Base-by-base conservation (phyloP, 2,113 vertebrate genomes). In the Mola mola region DNA sequence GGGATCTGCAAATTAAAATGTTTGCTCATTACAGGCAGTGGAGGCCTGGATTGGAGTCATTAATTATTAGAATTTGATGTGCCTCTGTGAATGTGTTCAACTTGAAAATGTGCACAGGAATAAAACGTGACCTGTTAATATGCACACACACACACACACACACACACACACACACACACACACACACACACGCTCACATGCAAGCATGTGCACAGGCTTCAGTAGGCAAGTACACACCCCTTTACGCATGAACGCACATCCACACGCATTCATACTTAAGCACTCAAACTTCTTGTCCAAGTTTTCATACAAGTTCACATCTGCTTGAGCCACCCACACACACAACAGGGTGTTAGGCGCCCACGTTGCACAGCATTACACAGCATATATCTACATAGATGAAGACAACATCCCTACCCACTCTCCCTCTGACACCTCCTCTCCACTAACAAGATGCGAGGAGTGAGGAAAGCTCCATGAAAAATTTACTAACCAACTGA, bases 401-500 rank as follows among this genome's bases (percentile, higher is more conserved):
- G 72, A 83, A 81, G 78, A 82, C 60, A 85, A 52, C 65, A 77
- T 72, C 56, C 48, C 63, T 49, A 52, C 75, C 72, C 66, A 47
- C 71, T 42, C 73, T 63, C 63, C 38, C 29, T 75, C 69, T 50
- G 60, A 82, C 80, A 83, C 66, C 60, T 33, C 6, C 37, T 60
- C 59, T 55, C 58, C 48, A 28, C 72, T 73, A 57, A 65, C 47
- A 58, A 65, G 67, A 64, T 8, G 26, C 53, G 42, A 21, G 47
- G 46, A 76, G 58, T 37, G 59, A 46, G 38, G 51, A 62, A 53
- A 73, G 44, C 40, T 24, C 63, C 65, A 85, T 89, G 49, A 87
- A 87, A 81, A 29, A 84, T 87, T 85, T 51, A 89, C 41, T 1
- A 79, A 34, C 38, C 42, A 40, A 50, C 72, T 36, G 58, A 74